phyloP scores from a whole-genome alignment of 2,888 invertebrate species.

The Eupithecia dodoneata region DNA sequence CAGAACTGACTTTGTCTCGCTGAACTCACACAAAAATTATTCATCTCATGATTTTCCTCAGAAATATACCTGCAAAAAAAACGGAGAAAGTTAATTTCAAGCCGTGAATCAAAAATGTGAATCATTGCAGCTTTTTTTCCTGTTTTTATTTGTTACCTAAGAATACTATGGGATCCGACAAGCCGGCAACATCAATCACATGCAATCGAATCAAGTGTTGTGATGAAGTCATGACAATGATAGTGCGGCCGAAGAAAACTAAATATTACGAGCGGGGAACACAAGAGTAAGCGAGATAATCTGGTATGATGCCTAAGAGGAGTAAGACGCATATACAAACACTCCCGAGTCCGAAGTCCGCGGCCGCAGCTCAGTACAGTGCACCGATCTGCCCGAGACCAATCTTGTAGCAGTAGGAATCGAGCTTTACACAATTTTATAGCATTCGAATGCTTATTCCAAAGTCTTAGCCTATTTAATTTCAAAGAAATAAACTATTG shows the following conservation, averaged over 20 bases:
- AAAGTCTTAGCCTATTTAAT: not conserved
- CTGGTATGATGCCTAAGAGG: slow-evolving; percentile 51
- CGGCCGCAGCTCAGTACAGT: slow-evolving; percentile 51
- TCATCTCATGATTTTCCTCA: not conserved
- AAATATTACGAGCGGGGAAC: slow-evolving; percentile 39
- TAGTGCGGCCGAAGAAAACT: slow-evolving; percentile 48
- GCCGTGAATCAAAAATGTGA: slow-evolving; percentile 8
- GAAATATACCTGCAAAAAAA: not conserved
- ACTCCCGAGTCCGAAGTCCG: slow-evolving; percentile 75
- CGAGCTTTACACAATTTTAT: slow-evolving; percentile 18
- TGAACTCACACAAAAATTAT: not conserved
- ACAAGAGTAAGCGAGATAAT: slow-evolving; percentile 52
- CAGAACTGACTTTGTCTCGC: not conserved
- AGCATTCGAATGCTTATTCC: not conserved
- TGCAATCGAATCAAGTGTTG: slow-evolving; percentile 61
- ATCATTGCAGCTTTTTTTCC: slow-evolving; percentile 20
- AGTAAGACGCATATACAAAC: slow-evolving; percentile 73
- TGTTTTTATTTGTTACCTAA: slow-evolving; percentile 25
- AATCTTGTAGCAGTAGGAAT: slow-evolving; percentile 26
- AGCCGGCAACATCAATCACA: slow-evolving; percentile 57
- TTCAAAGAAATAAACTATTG: not conserved
- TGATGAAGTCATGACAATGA: slow-evolving; percentile 66
- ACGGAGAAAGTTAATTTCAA: not conserved
- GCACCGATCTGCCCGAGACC: slow-evolving; percentile 42
- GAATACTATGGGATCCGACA: slow-evolving; percentile 29